These are phyloP conservation scores for Tricholaema leucomelas DNA, from an alignment of 2,113 vertebrate species.

Conservation along the genomic window DNA sequence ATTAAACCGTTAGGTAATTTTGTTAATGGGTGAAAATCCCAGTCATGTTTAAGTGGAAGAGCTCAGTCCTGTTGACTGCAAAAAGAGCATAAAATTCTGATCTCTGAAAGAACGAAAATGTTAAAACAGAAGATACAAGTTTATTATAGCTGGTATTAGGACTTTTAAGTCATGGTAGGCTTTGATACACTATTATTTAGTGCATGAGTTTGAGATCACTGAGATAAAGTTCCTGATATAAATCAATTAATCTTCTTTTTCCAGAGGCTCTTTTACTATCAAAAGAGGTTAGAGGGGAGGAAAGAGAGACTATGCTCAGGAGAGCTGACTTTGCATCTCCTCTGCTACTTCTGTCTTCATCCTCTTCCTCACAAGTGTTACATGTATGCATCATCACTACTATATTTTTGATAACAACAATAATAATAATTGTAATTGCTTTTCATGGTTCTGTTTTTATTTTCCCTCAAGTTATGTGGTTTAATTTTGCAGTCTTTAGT, in stretches of 20 bases:
- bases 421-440: background rate
- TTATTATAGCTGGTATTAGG: background rate
- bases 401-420: too few relatives aligned
- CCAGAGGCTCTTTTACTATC: background rate
- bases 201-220: background rate
- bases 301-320: background rate
- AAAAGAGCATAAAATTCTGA: background rate
- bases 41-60: background rate
- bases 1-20: background rate
- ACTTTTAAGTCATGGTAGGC: background rate
- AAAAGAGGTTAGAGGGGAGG: background rate
- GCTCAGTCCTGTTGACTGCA: background rate
- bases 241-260: background rate
- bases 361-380: background rate
- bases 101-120: background rate
- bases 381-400: too few relatives aligned
- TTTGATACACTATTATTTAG: background rate
- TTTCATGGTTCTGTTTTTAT: background rate
- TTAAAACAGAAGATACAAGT: background rate
- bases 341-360: background rate
- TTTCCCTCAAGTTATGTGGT: background rate
- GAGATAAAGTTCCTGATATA: slow-evolving; percentile 1
- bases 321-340: background rate
- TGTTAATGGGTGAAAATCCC: background rate
- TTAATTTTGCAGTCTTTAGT: background rate